Evolutionary conservation across 2,888 invertebrate genomes (phyloP).

Genomic region (Sussaba pulchella): DNA sequence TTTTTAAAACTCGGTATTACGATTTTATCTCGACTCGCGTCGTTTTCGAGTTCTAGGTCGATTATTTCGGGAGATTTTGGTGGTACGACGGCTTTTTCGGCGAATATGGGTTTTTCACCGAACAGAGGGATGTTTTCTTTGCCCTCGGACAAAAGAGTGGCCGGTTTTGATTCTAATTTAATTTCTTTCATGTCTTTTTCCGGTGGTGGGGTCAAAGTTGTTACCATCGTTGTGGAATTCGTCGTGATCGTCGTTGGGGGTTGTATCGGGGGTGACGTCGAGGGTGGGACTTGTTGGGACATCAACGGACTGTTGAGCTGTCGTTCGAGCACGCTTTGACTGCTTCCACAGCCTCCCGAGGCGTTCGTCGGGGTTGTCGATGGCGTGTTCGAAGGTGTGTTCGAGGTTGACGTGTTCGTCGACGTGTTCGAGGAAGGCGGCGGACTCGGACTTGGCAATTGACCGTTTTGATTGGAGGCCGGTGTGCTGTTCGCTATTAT

Average conservation of each 20-base stretch:
- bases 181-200: constrained; percentile 83
- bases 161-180: constrained; percentile 80
- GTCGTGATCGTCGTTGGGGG: constrained; percentile 78
- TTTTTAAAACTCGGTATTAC: constrained; percentile 86
- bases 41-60: constrained; percentile 86
- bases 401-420: constrained; percentile 69
- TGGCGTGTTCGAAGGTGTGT: constrained; percentile 79
- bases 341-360: constrained; percentile 61
- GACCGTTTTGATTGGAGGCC: constrained; percentile 72
- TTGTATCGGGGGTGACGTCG: constrained; percentile 76
- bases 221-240: constrained; percentile 82
- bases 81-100: constrained; percentile 84
- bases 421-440: constrained; percentile 80
- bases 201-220: constrained; percentile 83
- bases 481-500: constrained; percentile 79
- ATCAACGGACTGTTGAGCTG: constrained; percentile 80
- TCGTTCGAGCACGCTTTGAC: constrained; percentile 79
- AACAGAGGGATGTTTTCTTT: constrained; percentile 86
- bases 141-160: constrained; percentile 84
- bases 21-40: constrained; percentile 79
- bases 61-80: constrained; percentile 89
- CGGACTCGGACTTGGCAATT: constrained; percentile 81
- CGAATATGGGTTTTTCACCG: constrained; percentile 80
- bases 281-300: constrained; percentile 76
- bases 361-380: constrained; percentile 80